These are phyloP conservation scores for Galeruca laticollis DNA, from an alignment of 2,888 invertebrate genomes.

Conservation along the genomic window DNA sequence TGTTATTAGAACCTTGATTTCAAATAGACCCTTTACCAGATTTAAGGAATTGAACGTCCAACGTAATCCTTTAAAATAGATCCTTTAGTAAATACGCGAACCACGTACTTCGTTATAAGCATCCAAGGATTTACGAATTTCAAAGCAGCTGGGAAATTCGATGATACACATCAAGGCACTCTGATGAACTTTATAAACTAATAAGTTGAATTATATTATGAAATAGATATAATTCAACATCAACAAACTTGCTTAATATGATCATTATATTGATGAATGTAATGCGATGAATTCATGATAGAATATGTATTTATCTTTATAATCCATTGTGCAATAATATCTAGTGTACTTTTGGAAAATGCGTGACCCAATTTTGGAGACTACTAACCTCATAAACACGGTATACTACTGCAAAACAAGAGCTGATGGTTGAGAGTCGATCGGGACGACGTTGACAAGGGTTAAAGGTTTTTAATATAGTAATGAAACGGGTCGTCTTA, in stretches of 20 bases:
- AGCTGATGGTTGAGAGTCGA: background rate
- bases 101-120: background rate
- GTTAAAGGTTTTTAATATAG: slow-evolving; percentile 15
- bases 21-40: slow-evolving; percentile 1
- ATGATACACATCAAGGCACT: background rate
- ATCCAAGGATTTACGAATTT: background rate
- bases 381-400: background rate
- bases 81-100: slow-evolving; percentile 2
- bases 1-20: background rate
- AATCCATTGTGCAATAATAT: too few species aligned
- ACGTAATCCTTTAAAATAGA: background rate
- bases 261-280: too few species aligned
- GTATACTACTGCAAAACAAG: background rate
- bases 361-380: background rate
- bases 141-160: background rate
- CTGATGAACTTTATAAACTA: background rate
- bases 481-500: slow-evolving; percentile 9
- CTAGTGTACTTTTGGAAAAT: too few species aligned
- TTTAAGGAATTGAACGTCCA: slow-evolving; percentile 5
- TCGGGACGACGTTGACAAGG: slow-evolving; percentile 20
- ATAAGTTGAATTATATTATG: background rate
- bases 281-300: too few species aligned
- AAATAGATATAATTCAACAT: too few species aligned
- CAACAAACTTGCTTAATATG: too few species aligned
- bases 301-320: too few species aligned